Percentiles rank a stretch among this genome's conserved stretches.
Evolutionary conservation across 2,113 vertebrate genomes (phyloP).

Genomic region (Cavia porcellus): DNA sequence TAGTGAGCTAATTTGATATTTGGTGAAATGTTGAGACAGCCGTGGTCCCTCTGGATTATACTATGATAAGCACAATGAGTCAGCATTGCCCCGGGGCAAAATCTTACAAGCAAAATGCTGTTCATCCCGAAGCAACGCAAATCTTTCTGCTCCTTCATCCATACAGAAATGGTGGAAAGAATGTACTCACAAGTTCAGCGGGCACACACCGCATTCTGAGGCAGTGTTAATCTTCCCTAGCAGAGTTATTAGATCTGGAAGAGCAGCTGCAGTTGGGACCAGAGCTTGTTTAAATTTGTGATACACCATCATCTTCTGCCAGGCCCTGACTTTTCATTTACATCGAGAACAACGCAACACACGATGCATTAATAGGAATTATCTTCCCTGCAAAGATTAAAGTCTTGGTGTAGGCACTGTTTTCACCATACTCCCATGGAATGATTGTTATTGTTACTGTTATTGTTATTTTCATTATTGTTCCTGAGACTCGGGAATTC

Average conservation of each 20-base stretch:
- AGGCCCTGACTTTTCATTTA: not conserved
- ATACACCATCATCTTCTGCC: not conserved
- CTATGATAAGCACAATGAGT: not conserved
- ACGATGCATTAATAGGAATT: not conserved
- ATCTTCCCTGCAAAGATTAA: not conserved
- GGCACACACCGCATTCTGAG: not conserved
- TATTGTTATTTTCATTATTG: not conserved
- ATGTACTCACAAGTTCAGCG: not conserved
- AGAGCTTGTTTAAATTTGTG: not conserved
- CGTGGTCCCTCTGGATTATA: not conserved
- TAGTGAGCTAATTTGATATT: slow-evolving; percentile 32
- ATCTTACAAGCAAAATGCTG: not conserved
- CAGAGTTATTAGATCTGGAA: not conserved
- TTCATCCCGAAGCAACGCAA: not conserved
- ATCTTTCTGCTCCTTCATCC: not conserved
- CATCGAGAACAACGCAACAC: not conserved
- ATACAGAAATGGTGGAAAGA: not conserved
- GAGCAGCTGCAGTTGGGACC: not conserved
- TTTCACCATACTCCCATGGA: not conserved
- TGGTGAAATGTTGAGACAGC: not conserved
- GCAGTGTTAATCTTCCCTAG: not conserved
- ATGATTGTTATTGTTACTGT: not conserved
- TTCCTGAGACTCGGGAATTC: not conserved
- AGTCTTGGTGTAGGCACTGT: not conserved
- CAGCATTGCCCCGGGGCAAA: not conserved